A percentile compares a stretch with the other conserved stretches of the same genome.
Conservation (phyloP, 2,797 vertebrate genomes). For the Fistularia tabacaria region DNA sequence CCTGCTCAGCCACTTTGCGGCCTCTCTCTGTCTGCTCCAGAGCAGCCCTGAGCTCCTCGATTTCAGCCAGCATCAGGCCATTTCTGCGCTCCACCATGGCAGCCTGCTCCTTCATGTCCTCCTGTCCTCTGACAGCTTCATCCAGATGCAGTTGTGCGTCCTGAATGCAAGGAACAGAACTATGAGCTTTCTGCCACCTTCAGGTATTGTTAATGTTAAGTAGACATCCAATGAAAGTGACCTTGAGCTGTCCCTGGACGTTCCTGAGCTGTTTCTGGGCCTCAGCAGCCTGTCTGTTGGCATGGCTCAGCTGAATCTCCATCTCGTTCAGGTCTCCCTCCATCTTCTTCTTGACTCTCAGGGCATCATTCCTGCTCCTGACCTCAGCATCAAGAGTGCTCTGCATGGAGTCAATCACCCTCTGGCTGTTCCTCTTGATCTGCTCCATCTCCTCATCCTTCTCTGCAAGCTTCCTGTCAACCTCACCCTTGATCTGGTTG, state of each 20-base stretch:
- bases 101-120: slow-evolving; percentile 87
- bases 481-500: slow-evolving; percentile 82
- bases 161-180: slow-evolving; percentile 43
- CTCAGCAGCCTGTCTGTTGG: slow-evolving; percentile 81
- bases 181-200: too few relatives aligned
- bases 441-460: slow-evolving; percentile 90
- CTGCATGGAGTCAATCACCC: slow-evolving; percentile 73
- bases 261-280: slow-evolving; percentile 85
- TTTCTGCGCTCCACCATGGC: slow-evolving; percentile 83
- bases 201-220: slow-evolving; percentile 34
- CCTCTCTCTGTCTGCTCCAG: slow-evolving; percentile 84
- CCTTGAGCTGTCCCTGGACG: slow-evolving; percentile 85
- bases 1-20: slow-evolving; percentile 83
- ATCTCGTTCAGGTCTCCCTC: slow-evolving; percentile 86
- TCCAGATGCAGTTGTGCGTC: slow-evolving; percentile 86
- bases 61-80: slow-evolving; percentile 81
- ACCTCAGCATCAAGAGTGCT: slow-evolving; percentile 80
- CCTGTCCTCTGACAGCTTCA: slow-evolving; percentile 76
- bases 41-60: slow-evolving; percentile 79
- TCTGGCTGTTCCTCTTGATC: slow-evolving; percentile 84
- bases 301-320: slow-evolving; percentile 85
- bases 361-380: slow-evolving; percentile 85
- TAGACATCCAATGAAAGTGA: slow-evolving; percentile 24
- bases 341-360: slow-evolving; percentile 91
- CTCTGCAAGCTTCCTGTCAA: slow-evolving; percentile 82